These are phyloP conservation scores for Periphyllus acericola DNA, from an alignment of 2,888 invertebrate species.

Conservation along the genomic window DNA sequence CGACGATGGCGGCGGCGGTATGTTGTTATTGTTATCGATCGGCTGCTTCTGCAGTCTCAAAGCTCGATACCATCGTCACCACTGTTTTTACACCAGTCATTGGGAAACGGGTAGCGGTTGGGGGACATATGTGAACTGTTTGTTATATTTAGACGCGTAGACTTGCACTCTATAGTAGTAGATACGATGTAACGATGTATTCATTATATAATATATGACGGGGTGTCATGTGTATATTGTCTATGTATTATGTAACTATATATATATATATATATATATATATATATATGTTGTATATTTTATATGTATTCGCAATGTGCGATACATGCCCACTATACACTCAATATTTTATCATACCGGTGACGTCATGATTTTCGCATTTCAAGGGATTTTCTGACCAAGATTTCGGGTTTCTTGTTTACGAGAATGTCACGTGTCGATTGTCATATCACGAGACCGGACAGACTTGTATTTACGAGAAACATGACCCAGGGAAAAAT, in stretches of 20 bases:
- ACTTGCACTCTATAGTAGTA: no score
- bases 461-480: neutral
- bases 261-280: no score
- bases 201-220: no score
- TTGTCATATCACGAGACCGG: neutral
- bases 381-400: neutral
- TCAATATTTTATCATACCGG: neutral
- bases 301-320: neutral
- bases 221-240: no score
- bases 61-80: no score
- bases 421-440: neutral
- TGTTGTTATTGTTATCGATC: slow-evolving; percentile 6
- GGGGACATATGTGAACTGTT: no score
- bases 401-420: neutral
- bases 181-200: no score
- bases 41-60: neutral
- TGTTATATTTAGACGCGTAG: no score
- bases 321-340: neutral
- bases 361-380: neutral
- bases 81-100: no score
- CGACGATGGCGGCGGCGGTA: neutral
- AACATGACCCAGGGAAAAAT: neutral
- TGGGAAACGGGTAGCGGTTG: no score
- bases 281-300: neutral
- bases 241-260: no score